phyloP scores from a whole-genome alignment of 2,888 invertebrate species.

The Toxonevra muliebris region DNA sequence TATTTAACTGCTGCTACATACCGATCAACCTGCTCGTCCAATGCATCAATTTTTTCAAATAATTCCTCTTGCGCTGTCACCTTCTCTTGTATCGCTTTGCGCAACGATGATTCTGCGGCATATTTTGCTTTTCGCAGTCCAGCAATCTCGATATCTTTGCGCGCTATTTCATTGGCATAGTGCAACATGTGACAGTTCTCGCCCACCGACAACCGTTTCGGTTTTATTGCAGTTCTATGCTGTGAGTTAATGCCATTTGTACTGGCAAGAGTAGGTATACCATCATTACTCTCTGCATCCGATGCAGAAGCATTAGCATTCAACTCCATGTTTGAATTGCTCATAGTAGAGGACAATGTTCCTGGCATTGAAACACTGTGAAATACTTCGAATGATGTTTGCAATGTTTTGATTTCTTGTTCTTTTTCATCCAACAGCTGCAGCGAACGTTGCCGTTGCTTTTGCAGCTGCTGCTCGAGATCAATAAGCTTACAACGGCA shows the following conservation, averaged over 20 bases:
- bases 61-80: slow-evolving; percentile 68
- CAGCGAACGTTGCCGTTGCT: slow-evolving; percentile 83
- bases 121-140: slow-evolving; percentile 77
- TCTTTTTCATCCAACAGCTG: slow-evolving; percentile 84
- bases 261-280: slow-evolving; percentile 24
- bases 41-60: slow-evolving; percentile 65
- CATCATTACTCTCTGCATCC: slow-evolving; percentile 52
- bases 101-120: slow-evolving; percentile 68
- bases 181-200: slow-evolving; percentile 81
- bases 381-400: slow-evolving; percentile 69
- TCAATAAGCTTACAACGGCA: slow-evolving; percentile 68
- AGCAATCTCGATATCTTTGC: slow-evolving; percentile 81
- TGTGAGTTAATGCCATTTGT: slow-evolving; percentile 13
- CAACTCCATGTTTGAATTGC: slow-evolving; percentile 15
- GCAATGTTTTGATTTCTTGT: slow-evolving; percentile 72
- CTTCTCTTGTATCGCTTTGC: slow-evolving; percentile 69
- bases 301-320: slow-evolving; percentile 40
- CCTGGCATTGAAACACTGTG: slow-evolving; percentile 36
- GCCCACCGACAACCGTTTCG: slow-evolving; percentile 61
- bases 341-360: not conserved
- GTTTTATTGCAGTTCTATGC: slow-evolving; percentile 41
- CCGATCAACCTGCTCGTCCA: slow-evolving; percentile 75
- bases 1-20: slow-evolving; percentile 43
- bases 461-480: slow-evolving; percentile 77
- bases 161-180: slow-evolving; percentile 83